Conservation (phyloP, 2,113 vertebrate species). For the Aptenodytes patagonicus region DNA sequence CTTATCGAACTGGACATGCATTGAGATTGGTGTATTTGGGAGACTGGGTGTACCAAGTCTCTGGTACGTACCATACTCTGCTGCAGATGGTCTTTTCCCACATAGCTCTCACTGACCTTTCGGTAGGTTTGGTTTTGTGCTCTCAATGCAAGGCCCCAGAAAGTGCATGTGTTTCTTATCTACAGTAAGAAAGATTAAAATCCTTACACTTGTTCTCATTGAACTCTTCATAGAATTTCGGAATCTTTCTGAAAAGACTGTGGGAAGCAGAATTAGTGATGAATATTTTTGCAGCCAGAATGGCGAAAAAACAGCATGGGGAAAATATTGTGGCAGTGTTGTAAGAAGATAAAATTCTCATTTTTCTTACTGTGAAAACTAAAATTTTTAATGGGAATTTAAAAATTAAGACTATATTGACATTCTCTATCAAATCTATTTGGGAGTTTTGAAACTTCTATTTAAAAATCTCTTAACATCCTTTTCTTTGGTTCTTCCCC, state of each 20-base stretch:
- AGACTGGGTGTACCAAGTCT: not conserved
- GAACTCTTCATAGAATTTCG: not conserved
- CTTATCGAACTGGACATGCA: not conserved
- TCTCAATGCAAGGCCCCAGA: not conserved
- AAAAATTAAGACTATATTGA: not conserved
- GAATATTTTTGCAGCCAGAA: not conserved
- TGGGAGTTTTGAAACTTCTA: not conserved
- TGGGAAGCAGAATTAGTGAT: not conserved
- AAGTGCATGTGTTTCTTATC: not conserved
- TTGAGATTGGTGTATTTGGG: not conserved
- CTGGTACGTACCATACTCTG: too few species aligned
- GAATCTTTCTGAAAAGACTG: not conserved
- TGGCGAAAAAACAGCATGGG: not conserved
- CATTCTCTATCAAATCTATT: not conserved
- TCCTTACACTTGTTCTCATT: not conserved
- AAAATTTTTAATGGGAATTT: not conserved
- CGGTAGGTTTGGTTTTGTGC: not conserved
- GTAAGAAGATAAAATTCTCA: not conserved
- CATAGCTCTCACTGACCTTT: not conserved
- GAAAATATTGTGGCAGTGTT: not conserved
- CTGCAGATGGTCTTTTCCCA: not conserved
- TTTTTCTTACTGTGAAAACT: not conserved
- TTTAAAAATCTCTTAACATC: not conserved
- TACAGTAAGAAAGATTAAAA: not conserved
- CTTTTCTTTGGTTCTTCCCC: not conserved